Evolutionary conservation across 2,797 vertebrate species (phyloP), one percentile per base, ranked within the genome.

Genomic region (Tokudaia tokunoshimensis): DNA sequence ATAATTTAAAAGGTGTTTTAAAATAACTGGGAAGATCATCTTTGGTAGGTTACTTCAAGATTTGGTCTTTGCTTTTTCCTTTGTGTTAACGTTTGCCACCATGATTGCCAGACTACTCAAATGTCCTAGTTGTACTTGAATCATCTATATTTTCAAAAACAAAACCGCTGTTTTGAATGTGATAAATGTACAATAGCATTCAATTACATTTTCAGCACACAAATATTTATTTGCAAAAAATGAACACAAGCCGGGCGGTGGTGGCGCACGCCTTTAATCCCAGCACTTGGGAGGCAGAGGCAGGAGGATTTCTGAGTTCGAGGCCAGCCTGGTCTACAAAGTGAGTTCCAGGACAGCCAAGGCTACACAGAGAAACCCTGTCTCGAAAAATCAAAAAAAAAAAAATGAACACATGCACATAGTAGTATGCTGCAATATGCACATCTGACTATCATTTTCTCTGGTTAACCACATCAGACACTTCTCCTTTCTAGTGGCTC

Each of bases 401-500:
- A 95, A 90, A 79, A 83, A 80, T 63, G 50, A 92, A 81, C 50
- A 65, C 29, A 90, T 20, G 47, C 29, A 93, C 11, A 91, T 12
- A 74, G 3, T 3, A 47, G 31, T 72, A 57, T 19, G 55, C 4
- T n/a, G 63, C 55, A 52, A 37, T 83, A 65, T 12, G 34, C 82
- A 47, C 50, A 79, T 50, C 50, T 85, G 79, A 57, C n/a, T 88
- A 65, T 34, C 31, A 12, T 50, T 89, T 44, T 3, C 85, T 55
- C 50, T 55, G 84, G 65, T 65, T 74, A 29, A 15, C 26, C 57
- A 44, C 52, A 20, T 81, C 41, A 59, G 37, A 31, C 72, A 15
- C n/a, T 31, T 47, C 34, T 74, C 85, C 55, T 41, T 26, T 84
- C 2, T 52, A 37, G 2, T 80, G 50, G 19, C 8, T 41, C 75